Base-by-base conservation (phyloP, 1,140 invertebrate species). In the Heliothis subflexa region DNA sequence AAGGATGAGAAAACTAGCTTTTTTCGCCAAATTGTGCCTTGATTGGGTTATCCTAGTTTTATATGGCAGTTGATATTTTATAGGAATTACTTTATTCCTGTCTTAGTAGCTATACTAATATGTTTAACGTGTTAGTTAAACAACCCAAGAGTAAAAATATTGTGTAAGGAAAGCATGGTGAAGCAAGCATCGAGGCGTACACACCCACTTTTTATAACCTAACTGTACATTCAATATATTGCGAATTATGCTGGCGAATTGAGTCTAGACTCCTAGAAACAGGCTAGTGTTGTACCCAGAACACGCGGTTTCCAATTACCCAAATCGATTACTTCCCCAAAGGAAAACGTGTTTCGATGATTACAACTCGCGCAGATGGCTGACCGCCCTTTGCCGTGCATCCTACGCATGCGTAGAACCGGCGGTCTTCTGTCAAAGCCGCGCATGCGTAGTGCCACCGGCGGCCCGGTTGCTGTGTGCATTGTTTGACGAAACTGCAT, bases 401-500 rank as follows among this genome's bases (percentile, higher is more conserved):
- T 66, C 33, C 1, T 13, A 66, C 62, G 40, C 62, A 47, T 66
- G 62, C 62, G 62, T 47, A 21, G 7, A 18, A 47, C 9, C 14
- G 62, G 12, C 40, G 2, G 14, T 16, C 40, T n/a, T 47, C 62
- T 66, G 62, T 66, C 62, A 66, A 66, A 16, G 2, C 40, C 40
- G 62, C 62, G 62, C 62, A 47, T 66, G 62, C 62, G 62, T 66
- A 11, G 40, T 66, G 3, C 16, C 40, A 11, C 40, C 1, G 16
- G n/a, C 16, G 62, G 62, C 40, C 40, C 3, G 62, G 62, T 66
- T 66, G 40, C 62, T 21, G 62, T 66, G 62, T 66, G 62, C 62
- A 66, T 47, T 47, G 40, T 47, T 45, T 45, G 25, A 66, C 62
- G 62, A 25, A 66, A 66, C 62, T 66, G 62, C 62, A 66, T 66